These are phyloP conservation scores for Donacobius atricapilla DNA, from an alignment of 2,113 vertebrate species.

Conservation along the genomic window DNA sequence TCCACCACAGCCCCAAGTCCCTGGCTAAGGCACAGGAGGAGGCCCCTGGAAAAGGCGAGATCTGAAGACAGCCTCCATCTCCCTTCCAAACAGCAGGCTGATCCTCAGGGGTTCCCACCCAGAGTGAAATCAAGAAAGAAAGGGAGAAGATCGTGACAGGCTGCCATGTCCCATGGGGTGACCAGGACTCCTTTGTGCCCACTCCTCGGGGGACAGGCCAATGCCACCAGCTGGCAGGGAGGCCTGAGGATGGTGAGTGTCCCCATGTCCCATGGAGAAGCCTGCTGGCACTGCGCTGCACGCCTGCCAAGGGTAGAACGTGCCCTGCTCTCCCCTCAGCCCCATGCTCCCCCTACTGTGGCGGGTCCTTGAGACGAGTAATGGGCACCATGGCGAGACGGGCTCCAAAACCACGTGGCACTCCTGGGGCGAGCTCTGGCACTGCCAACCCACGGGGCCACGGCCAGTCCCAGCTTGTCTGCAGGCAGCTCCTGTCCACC, in stretches of 20 bases:
- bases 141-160: neutral
- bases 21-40: neutral
- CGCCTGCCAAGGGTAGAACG: accelerated
- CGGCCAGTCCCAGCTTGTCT: neutral
- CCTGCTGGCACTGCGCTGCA: accelerated
- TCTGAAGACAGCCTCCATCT: neutral
- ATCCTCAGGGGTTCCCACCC: neutral
- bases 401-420: accelerated
- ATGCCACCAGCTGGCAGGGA: neutral
- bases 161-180: accelerated
- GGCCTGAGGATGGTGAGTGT: accelerated
- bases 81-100: neutral
- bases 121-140: neutral
- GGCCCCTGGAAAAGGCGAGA: neutral
- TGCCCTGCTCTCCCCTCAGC: neutral
- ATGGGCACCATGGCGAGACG: accelerated
- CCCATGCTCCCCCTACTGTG: neutral
- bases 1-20: neutral
- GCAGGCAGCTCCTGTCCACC: neutral
- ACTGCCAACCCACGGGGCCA: neutral
- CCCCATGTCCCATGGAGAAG: accelerated
- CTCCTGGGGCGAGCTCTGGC: neutral
- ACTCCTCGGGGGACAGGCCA: neutral
- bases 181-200: accelerated
- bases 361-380: accelerated